Conservation (phyloP, 1,140 invertebrate species). For the Tetramorium alpestre region DNA sequence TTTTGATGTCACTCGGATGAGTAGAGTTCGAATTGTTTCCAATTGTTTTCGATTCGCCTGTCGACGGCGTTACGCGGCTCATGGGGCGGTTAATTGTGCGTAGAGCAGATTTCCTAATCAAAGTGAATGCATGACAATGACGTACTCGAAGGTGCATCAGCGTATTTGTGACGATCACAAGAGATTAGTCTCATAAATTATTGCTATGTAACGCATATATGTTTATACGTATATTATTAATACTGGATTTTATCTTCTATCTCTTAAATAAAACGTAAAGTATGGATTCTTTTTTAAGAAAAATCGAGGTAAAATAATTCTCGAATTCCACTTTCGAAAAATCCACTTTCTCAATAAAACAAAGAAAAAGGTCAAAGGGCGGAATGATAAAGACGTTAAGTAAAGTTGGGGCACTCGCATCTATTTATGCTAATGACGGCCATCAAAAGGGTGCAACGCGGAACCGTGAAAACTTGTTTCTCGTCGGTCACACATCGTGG, state of each 20-base stretch:
- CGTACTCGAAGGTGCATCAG: neutral
- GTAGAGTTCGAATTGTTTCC: slow-evolving; percentile 35
- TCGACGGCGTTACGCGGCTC: slow-evolving; percentile 24
- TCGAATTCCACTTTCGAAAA: neutral
- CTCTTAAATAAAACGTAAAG: neutral
- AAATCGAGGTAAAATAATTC: neutral
- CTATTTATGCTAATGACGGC: neutral
- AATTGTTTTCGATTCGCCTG: slow-evolving; percentile 42
- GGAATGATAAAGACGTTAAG: neutral
- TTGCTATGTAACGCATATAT: too few relatives aligned
- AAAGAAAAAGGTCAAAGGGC: neutral
- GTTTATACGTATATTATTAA: neutral
- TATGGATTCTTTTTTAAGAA: neutral
- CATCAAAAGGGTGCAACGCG: slow-evolving; percentile 21
- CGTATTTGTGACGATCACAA: neutral
- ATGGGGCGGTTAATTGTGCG: slow-evolving; percentile 55
- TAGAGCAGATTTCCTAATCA: slow-evolving; percentile 35
- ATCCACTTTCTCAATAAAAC: neutral
- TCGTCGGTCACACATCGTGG: neutral
- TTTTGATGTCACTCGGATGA: slow-evolving; percentile 51
- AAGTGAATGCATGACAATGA: neutral
- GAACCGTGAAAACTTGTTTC: slow-evolving; percentile 62
- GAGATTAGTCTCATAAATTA: neutral
- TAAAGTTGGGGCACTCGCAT: neutral
- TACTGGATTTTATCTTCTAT: neutral